These are phyloP conservation scores for Plutomurus gul DNA, from an alignment of 1,140 invertebrate genomes.

Conservation along the genomic window DNA sequence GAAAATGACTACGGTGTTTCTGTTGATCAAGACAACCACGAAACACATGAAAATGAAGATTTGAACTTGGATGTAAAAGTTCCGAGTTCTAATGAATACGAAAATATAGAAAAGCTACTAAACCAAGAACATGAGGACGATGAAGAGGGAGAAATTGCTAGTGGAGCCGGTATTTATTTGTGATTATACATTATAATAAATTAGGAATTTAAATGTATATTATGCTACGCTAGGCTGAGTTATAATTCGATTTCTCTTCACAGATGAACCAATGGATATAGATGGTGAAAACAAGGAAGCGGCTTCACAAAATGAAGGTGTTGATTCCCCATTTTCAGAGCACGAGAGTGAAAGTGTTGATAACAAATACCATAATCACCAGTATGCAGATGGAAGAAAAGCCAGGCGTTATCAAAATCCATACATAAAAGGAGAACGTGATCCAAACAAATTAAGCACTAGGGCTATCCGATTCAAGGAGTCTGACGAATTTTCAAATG, in stretches of 20 bases:
- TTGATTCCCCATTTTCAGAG: neutral
- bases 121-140: constrained; percentile 25
- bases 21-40: too few relatives aligned
- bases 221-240: too few relatives aligned
- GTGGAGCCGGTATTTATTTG: neutral
- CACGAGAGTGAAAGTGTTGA: too few relatives aligned
- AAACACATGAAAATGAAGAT: neutral
- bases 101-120: neutral
- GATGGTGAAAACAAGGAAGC: neutral
- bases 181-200: neutral
- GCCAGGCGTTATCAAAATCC: neutral
- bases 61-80: neutral
- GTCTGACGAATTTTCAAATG: neutral
- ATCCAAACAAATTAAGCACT: neutral
- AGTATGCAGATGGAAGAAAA: neutral
- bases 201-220: neutral
- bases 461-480: neutral
- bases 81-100: neutral
- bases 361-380: neutral
- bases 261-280: constrained; percentile 1
- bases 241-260: neutral
- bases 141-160: constrained; percentile 52
- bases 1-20: constrained; percentile 44
- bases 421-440: neutral
- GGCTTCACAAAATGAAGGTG: too few relatives aligned